Evolutionary conservation across 35 echinoderm and acorn worm species (phyloP).

Genomic region (Lytechinus variegatus): DNA sequence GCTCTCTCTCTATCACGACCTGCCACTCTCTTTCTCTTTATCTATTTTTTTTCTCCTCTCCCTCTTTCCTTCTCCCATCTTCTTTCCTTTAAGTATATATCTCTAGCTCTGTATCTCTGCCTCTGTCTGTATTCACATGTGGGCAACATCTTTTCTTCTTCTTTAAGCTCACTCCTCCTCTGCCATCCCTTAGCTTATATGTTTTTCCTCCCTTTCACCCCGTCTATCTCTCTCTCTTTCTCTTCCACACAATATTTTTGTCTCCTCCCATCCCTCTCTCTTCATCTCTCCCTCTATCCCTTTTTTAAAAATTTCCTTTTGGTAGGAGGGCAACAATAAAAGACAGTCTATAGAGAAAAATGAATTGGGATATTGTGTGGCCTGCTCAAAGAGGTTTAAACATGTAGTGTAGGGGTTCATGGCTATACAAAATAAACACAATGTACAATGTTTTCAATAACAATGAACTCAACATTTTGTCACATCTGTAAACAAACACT

Average conservation of each 20-base stretch:
- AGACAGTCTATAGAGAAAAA: too few species aligned
- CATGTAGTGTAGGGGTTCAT: neutral
- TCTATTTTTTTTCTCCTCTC: neutral
- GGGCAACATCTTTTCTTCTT: too few species aligned
- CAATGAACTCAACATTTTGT: neutral
- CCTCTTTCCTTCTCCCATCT: neutral
- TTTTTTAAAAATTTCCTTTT: too few species aligned
- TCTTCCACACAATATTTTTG: too few species aligned
- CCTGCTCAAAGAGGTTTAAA: neutral
- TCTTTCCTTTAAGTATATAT: neutral
- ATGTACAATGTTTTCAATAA: neutral
- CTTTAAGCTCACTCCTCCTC: too few species aligned
- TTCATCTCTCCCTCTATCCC: too few species aligned
- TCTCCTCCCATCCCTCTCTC: too few species aligned
- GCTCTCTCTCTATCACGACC: neutral
- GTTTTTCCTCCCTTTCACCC: too few species aligned
- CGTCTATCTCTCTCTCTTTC: too few species aligned
- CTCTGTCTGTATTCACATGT: too few species aligned
- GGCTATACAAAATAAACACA: neutral
- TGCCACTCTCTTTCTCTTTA: neutral
- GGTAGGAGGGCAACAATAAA: too few species aligned
- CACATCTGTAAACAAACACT: conserved; percentile 2
- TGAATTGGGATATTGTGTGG: neutral
- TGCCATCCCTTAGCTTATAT: too few species aligned
- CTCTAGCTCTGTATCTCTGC: neutral